phyloP scores from a whole-genome alignment of 2,888 invertebrate genomes.

The Xestia xanthographa region DNA sequence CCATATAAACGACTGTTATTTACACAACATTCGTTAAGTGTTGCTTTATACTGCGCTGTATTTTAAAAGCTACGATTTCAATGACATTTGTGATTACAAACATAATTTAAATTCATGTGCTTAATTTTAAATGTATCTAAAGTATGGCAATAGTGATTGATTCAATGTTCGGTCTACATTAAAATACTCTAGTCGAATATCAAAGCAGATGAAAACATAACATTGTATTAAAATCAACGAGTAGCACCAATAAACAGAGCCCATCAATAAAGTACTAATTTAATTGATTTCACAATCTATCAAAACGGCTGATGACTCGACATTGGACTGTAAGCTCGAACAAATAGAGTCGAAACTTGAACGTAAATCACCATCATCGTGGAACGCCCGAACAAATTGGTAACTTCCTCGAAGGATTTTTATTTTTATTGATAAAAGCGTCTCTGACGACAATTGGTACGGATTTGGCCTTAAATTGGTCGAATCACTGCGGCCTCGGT shows the following conservation, averaged over 20 bases:
- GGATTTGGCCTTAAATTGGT: conserved; percentile 86
- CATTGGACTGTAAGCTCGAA: conserved; percentile 21
- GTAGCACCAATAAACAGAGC: conserved; percentile 72
- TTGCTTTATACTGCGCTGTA: conserved; percentile 36
- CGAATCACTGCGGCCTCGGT: conserved; percentile 76
- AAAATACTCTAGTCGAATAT: conserved; percentile 25
- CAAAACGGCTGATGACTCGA: conserved; percentile 54
- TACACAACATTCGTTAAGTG: conserved; percentile 50
- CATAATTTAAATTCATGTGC: conserved; percentile 27
- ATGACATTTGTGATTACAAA: conserved; percentile 48
- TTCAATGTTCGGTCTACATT: conserved; percentile 9
- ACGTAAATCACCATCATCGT: conserved; percentile 57
- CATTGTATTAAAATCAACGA: conserved; percentile 64
- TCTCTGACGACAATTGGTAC: conserved; percentile 85
- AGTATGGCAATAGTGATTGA: conserved; percentile 19
- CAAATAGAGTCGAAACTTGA: conserved; percentile 62
- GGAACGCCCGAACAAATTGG: conserved; percentile 83
- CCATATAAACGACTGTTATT: conserved; percentile 58
- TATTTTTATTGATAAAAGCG: conserved; percentile 89
- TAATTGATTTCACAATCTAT: conserved; percentile 83
- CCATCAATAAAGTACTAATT: conserved; percentile 79
- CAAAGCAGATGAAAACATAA: conserved; percentile 61
- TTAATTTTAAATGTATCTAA: conserved; percentile 28
- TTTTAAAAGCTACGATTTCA: conserved; percentile 48
- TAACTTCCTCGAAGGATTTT: conserved; percentile 87